Percentiles rank a stretch among this genome's conserved stretches.
phyloP scores from a whole-genome alignment of 1,140 invertebrate species.

The Apis dorsata region DNA sequence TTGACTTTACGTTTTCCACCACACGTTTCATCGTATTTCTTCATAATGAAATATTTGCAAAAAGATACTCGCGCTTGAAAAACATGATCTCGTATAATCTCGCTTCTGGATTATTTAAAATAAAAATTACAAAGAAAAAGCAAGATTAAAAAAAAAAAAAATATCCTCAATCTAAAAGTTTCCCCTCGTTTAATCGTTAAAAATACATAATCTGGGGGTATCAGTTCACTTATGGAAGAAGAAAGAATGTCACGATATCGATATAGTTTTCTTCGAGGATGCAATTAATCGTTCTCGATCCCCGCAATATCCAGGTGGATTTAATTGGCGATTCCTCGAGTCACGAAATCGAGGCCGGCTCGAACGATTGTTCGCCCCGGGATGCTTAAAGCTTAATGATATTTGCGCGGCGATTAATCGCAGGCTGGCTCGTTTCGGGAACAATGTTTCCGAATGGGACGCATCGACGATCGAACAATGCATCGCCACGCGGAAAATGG shows the following conservation, averaged over 20 bases:
- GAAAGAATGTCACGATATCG: neutral
- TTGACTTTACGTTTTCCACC: too few relatives aligned
- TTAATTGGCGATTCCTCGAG: conserved; percentile 12
- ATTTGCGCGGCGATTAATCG: conserved; percentile 30
- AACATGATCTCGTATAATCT: too few relatives aligned
- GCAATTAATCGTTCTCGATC: conserved; percentile 34
- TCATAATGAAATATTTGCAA: too few relatives aligned
- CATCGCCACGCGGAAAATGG: conserved; percentile 32
- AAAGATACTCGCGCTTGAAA: too few relatives aligned
- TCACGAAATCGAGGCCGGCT: neutral
- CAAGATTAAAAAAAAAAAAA: too few relatives aligned
- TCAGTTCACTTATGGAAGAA: too few relatives aligned
- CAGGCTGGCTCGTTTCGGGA: neutral
- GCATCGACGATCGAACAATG: conserved; percentile 45
- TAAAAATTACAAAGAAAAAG: too few relatives aligned
- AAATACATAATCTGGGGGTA: too few relatives aligned
- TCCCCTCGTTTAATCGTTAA: too few relatives aligned
- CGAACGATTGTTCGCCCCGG: neutral
- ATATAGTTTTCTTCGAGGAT: neutral
- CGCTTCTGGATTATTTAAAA: too few relatives aligned
- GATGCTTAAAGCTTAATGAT: conserved; percentile 16
- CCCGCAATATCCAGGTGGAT: neutral
- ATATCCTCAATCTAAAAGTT: too few relatives aligned
- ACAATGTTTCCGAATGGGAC: conserved; percentile 26
- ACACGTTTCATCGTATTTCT: too few relatives aligned